Conservation (phyloP, 2,888 invertebrate species). For the Rhogogaster chlorosoma region DNA sequence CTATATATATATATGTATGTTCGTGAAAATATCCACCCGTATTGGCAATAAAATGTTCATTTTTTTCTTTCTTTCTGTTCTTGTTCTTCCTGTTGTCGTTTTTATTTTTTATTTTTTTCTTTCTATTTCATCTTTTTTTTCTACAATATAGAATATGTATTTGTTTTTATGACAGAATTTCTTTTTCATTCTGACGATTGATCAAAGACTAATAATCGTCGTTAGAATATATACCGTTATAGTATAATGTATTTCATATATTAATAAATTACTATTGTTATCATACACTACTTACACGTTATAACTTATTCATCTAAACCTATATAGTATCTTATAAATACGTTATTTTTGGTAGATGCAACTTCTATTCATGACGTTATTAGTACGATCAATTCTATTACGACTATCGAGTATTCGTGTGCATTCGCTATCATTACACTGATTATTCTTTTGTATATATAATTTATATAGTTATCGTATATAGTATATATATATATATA, state of each 20-base stretch:
- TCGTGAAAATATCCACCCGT: slow-evolving; percentile 6
- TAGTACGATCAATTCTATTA: slow-evolving; percentile 54
- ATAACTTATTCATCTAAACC: slow-evolving; percentile 46
- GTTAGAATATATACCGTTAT: slow-evolving; percentile 45
- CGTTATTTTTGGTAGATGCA: slow-evolving; percentile 73
- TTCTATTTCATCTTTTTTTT: neutral
- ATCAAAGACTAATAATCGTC: neutral
- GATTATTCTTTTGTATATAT: neutral
- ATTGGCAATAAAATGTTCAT: neutral
- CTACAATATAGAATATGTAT: neutral
- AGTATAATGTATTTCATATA: slow-evolving; percentile 54
- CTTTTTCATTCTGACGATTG: neutral
- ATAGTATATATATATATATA: slow-evolving; percentile 18
- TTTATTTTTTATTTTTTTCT: neutral
- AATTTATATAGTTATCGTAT: neutral
- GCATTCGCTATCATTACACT: slow-evolving; percentile 21
- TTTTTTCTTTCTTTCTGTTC: neutral
- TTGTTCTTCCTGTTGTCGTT: too few relatives aligned
- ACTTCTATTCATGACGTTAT: slow-evolving; percentile 54
- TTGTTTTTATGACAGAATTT: neutral
- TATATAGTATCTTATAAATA: slow-evolving; percentile 41
- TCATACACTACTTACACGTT: slow-evolving; percentile 74
- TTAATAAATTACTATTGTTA: slow-evolving; percentile 73
- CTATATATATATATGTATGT: neutral
- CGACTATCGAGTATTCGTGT: slow-evolving; percentile 44